A percentile compares a stretch with the other conserved stretches of the same genome.
These are phyloP conservation scores for Caradrina clavipalpis DNA, from an alignment of 2,888 invertebrate genomes.

Conservation along the genomic window DNA sequence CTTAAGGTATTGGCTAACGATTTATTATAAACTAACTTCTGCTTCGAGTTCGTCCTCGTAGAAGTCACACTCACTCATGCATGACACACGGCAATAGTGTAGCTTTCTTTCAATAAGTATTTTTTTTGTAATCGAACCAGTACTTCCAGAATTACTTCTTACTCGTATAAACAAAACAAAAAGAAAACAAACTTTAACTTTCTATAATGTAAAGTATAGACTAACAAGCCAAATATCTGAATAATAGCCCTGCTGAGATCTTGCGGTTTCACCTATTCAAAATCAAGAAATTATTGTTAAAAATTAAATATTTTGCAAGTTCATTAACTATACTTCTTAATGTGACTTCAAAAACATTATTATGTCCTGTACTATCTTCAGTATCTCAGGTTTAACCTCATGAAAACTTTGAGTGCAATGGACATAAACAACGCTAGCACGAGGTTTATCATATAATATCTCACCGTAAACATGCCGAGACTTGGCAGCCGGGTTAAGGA, in stretches of 20 bases:
- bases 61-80: no score
- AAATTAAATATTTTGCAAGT: no score
- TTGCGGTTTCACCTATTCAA: not conserved
- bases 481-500: constrained; percentile 51
- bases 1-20: not conserved
- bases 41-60: no score
- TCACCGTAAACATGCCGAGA: constrained; percentile 42
- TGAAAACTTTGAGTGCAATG: constrained; percentile 39
- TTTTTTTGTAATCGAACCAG: no score
- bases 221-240: not conserved
- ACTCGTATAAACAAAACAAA: no score
- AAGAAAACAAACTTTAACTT: no score
- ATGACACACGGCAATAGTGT: no score
- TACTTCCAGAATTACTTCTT: no score
- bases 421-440: constrained; percentile 46
- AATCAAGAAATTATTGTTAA: not conserved
- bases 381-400: constrained; percentile 14
- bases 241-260: not conserved
- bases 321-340: not conserved
- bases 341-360: not conserved
- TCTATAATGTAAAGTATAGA: no score
- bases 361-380: not conserved
- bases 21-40: no score
- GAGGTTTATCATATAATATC: constrained; percentile 59
- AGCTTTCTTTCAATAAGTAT: no score